A percentile compares a stretch with the other conserved stretches of the same genome.
Conservation (phyloP, 2,797 vertebrate genomes). For the Choloepus didactylus region DNA sequence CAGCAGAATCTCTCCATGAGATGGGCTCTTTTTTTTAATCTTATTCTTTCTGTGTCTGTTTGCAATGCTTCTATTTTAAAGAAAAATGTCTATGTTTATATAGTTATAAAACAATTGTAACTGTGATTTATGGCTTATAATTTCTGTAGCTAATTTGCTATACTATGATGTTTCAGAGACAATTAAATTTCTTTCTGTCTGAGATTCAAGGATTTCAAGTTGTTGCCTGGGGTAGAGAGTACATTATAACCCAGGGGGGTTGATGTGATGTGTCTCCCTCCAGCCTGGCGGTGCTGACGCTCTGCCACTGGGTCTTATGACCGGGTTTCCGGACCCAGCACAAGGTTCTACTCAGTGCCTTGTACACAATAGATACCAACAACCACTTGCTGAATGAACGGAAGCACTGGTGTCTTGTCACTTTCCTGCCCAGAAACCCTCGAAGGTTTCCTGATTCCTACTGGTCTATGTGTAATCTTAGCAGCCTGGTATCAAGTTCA, state of each 20-base stretch:
- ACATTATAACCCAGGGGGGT: neutral
- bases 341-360: neutral
- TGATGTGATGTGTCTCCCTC: neutral
- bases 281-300: neutral
- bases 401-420: neutral
- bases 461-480: neutral
- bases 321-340: neutral
- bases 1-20: neutral
- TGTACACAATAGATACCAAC: neutral
- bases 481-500: neutral
- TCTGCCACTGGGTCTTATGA: neutral
- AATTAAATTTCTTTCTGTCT: conserved; percentile 50
- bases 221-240: neutral
- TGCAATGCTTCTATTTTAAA: conserved; percentile 25
- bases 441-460: neutral
- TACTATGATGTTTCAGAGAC: conserved; percentile 1
- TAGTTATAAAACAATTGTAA: conserved; percentile 8
- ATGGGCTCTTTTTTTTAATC: neutral
- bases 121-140: conserved; percentile 18
- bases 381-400: neutral
- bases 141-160: conserved; percentile 43
- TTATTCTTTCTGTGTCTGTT: neutral
- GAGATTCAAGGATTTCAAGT: neutral
- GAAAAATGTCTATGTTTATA: conserved; percentile 42
- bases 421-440: conserved; percentile 24